Evolutionary conservation across 2,888 invertebrate genomes (phyloP).

Genomic region (Dimorphilus gyrociliatus): DNA sequence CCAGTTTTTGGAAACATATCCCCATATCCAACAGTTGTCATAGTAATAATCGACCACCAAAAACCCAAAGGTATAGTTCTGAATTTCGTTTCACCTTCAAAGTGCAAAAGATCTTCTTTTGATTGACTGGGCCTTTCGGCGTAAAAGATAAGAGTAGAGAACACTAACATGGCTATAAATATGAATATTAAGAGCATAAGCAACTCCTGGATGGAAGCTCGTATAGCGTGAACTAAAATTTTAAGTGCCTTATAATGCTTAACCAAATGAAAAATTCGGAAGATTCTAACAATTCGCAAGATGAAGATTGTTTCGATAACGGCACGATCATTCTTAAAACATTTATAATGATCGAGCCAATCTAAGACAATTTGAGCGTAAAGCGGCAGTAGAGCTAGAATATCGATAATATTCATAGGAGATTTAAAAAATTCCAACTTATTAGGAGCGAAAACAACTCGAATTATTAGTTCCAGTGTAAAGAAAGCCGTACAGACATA

Average conservation of each 20-base stretch:
- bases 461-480: conserved; percentile 26
- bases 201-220: conserved; percentile 36
- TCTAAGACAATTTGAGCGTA: conserved; percentile 30
- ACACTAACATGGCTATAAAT: conserved; percentile 34
- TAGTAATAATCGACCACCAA: conserved; percentile 39
- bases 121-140: conserved; percentile 27
- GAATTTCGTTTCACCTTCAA: conserved; percentile 14
- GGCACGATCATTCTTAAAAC: conserved; percentile 26
- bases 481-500: conserved; percentile 31
- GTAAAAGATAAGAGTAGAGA: conserved; percentile 36
- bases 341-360: conserved; percentile 20
- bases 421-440: conserved; percentile 23
- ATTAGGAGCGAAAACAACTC: conserved; percentile 25
- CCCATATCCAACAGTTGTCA: conserved; percentile 35
- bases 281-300: conserved; percentile 39
- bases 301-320: conserved; percentile 37
- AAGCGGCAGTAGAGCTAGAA: conserved; percentile 29
- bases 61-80: conserved; percentile 35
- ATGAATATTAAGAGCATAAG: conserved; percentile 34
- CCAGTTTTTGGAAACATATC: conserved; percentile 26
- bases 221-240: conserved; percentile 38
- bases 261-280: conserved; percentile 40
- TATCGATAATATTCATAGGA: conserved; percentile 31
- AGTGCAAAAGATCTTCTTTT: neutral
- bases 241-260: conserved; percentile 38